Evolutionary conservation across 2,797 vertebrate species (phyloP).

Genomic region (Enteromius treurensis): DNA sequence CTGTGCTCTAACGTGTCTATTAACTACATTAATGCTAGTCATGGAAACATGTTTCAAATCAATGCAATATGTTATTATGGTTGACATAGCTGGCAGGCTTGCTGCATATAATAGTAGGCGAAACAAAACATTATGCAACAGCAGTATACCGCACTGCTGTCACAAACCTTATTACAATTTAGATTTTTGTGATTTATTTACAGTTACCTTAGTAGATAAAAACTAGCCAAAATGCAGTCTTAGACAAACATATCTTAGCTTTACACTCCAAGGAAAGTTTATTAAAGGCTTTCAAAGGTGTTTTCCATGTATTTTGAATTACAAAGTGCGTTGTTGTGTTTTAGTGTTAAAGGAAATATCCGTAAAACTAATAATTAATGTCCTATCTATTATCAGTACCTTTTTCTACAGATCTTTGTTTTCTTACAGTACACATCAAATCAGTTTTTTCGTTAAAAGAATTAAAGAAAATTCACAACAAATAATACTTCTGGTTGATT

Average conservation of each 20-base stretch:
- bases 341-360: background rate
- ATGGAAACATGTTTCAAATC: background rate
- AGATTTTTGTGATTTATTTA: background rate
- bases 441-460: background rate
- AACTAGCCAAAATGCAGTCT: background rate
- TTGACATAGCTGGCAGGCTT: background rate
- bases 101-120: background rate
- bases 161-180: background rate
- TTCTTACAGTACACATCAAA: background rate
- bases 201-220: background rate
- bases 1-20: background rate
- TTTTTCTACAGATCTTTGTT: background rate
- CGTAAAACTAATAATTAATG: background rate
- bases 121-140: background rate
- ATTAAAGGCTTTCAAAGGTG: background rate
- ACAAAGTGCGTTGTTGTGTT: background rate
- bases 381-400: background rate
- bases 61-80: background rate
- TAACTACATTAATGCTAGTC: background rate
- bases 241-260: background rate
- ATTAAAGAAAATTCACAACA: background rate
- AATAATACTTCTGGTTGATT: background rate
- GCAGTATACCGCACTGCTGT: background rate
- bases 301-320: background rate
- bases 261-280: background rate